Percentiles rank a stretch among this genome's conserved stretches.
phyloP scores from a whole-genome alignment of 2,113 vertebrate species.

The Caloenas nicobarica region DNA sequence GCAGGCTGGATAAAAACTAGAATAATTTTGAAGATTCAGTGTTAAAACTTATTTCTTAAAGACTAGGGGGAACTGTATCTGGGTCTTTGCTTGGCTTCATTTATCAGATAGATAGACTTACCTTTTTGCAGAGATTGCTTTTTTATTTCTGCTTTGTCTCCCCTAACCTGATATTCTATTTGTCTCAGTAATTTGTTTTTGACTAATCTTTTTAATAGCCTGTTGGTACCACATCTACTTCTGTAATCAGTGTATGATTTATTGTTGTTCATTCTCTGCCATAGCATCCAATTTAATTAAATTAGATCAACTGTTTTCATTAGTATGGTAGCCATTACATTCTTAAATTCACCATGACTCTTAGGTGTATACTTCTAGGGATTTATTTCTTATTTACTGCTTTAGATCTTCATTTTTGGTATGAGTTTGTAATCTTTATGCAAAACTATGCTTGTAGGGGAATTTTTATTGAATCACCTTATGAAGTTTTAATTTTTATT shows the following conservation, averaged over 20 bases:
- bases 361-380: not conserved
- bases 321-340: not conserved
- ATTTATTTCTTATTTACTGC: not conserved
- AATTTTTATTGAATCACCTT: slow-evolving; percentile 6
- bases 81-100: not conserved
- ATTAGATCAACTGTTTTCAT: not conserved
- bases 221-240: not conserved
- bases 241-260: not conserved
- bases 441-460: not conserved
- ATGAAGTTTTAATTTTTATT: not conserved
- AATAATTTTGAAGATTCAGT: not conserved
- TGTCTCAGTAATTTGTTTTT: slow-evolving; percentile 2
- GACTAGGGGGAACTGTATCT: not conserved
- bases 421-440: not conserved
- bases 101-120: not conserved
- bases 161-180: not conserved
- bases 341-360: not conserved
- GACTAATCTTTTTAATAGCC: not conserved
- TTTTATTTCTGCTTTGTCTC: not conserved
- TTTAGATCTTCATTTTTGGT: not conserved
- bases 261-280: not conserved
- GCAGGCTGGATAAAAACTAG: not conserved
- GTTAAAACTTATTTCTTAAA: not conserved
- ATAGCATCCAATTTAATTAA: not conserved
- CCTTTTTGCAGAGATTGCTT: not conserved